These are phyloP conservation scores for Agrilus biguttatus DNA, from an alignment of 2,888 invertebrate genomes.

Conservation along the genomic window DNA sequence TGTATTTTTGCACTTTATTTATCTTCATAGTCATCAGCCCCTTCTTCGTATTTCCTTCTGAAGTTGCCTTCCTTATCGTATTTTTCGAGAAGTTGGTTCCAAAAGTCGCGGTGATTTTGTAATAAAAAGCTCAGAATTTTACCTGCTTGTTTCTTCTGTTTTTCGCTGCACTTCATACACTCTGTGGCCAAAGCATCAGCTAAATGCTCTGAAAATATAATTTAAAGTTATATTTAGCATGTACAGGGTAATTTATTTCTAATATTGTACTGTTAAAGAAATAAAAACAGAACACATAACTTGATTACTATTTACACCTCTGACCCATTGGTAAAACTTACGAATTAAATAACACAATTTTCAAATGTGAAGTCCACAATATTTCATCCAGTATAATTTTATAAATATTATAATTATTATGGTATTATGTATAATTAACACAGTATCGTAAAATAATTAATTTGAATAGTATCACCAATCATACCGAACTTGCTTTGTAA, in stretches of 20 bases:
- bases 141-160: slow-evolving; percentile 45
- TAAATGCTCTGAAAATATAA: slow-evolving; percentile 29
- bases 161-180: slow-evolving; percentile 44
- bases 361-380: too few species aligned
- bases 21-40: slow-evolving; percentile 9
- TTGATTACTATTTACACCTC: too few species aligned
- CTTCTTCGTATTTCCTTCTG: slow-evolving; percentile 18
- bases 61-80: slow-evolving; percentile 39
- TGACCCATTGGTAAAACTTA: too few species aligned
- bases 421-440: too few species aligned
- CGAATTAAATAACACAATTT: too few species aligned
- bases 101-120: slow-evolving; percentile 43
- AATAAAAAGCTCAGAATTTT: slow-evolving; percentile 48
- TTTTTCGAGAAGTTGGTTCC: slow-evolving; percentile 49
- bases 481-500: too few species aligned
- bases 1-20: neutral
- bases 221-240: neutral
- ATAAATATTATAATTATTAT: too few species aligned
- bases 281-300: too few species aligned
- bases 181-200: slow-evolving; percentile 48
- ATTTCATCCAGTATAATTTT: too few species aligned
- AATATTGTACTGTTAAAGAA: too few species aligned
- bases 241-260: neutral
- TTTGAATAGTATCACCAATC: too few species aligned
- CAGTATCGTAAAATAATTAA: too few species aligned